Evolutionary conservation across 37 sponge, comb jelly and placozoan species (phyloP).

Genomic region (Theonella swinhoei): DNA sequence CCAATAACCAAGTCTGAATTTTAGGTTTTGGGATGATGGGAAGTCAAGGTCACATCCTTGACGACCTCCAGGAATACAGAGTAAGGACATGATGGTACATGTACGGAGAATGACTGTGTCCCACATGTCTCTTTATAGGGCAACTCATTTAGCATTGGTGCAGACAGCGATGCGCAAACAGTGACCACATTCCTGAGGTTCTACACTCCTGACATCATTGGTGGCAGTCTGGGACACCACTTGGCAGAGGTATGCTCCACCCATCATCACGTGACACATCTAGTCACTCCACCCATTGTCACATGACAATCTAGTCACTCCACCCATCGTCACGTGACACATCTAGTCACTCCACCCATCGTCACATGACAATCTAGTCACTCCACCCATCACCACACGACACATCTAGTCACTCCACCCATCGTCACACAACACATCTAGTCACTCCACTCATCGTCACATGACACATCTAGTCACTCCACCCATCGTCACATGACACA

Average conservation of each 20-base stretch:
- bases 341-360: too few relatives aligned
- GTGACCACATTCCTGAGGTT: conserved; percentile 61
- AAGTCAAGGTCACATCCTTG: conserved; percentile 33
- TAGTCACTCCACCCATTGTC: too few relatives aligned
- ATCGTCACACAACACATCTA: too few relatives aligned
- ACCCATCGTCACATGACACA: too few relatives aligned
- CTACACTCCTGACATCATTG: conserved; percentile 66
- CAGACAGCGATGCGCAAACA: conserved; percentile 68
- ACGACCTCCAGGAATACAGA: conserved; percentile 72
- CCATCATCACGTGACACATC: too few relatives aligned
- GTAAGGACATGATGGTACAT: conserved; percentile 20
- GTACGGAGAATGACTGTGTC: background rate
- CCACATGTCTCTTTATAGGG: conserved; percentile 40
- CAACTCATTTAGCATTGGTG: conserved; percentile 78
- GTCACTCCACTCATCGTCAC: too few relatives aligned
- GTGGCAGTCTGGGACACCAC: conserved; percentile 74
- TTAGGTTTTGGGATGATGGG: conserved; percentile 79
- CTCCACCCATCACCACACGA: too few relatives aligned
- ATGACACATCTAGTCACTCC: too few relatives aligned
- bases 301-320: too few relatives aligned
- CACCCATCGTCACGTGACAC: too few relatives aligned
- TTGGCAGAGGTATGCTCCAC: conserved; percentile 59
- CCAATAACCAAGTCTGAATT: background rate
- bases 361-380: too few relatives aligned
- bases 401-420: too few relatives aligned